Evolutionary conservation across 2,888 invertebrate genomes (phyloP).

Genomic region (Ormyrus thymus): DNA sequence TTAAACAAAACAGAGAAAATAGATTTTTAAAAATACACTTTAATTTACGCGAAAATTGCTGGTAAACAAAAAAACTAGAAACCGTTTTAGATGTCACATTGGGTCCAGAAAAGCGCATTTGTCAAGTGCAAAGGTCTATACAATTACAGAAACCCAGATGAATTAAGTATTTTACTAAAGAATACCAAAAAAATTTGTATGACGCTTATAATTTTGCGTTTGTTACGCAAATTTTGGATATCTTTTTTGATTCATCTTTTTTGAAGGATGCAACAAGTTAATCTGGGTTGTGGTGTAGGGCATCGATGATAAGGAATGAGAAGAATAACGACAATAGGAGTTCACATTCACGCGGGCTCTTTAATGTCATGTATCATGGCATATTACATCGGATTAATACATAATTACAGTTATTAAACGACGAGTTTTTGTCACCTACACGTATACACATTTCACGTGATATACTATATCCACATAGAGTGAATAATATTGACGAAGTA

Average conservation of each 20-base stretch:
- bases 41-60: too few species aligned
- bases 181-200: background rate
- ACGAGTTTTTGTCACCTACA: slow-evolving; percentile 21
- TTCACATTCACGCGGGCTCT: slow-evolving; percentile 41
- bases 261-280: too few species aligned
- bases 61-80: background rate
- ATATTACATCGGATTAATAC: slow-evolving; percentile 31
- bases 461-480: slow-evolving; percentile 1
- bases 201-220: too few species aligned
- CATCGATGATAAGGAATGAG: too few species aligned
- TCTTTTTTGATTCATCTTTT: slow-evolving; percentile 1
- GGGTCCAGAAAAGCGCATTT: slow-evolving; percentile 19
- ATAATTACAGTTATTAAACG: slow-evolving; percentile 21
- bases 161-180: background rate
- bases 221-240: background rate
- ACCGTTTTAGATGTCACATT: background rate
- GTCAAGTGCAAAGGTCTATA: background rate
- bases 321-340: slow-evolving; percentile 32
- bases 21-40: too few species aligned
- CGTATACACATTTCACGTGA: background rate
- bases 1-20: too few species aligned
- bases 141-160: background rate
- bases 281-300: too few species aligned
- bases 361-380: slow-evolving; percentile 45
- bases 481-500: slow-evolving; percentile 24